Evolutionary conservation across 2,797 vertebrate genomes (phyloP).

Genomic region (Spea hammondii): DNA sequence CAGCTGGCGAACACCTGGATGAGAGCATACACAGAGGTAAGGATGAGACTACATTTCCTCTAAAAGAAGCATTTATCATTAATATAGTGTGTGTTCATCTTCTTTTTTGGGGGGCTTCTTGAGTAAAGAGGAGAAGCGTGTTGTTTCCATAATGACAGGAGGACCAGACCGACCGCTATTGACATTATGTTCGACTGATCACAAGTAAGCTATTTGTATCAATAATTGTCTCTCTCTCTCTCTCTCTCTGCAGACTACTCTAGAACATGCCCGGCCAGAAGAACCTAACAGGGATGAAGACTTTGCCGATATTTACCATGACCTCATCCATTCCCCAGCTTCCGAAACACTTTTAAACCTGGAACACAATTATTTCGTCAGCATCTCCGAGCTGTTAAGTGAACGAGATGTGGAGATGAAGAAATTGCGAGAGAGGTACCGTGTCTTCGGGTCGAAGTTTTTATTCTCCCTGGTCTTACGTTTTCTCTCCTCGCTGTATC

Average conservation of each 20-base stretch:
- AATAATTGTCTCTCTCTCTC: background rate
- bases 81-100: no score
- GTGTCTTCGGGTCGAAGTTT: background rate
- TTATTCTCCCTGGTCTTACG: no score
- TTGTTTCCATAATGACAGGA: no score
- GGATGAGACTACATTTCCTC: conserved; percentile 4
- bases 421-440: conserved; percentile 90
- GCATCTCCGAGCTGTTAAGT: conserved; percentile 93
- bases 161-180: no score
- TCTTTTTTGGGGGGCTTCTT: no score
- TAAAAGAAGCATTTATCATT: background rate
- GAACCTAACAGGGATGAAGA: conserved; percentile 96
- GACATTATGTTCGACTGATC: no score
- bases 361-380: conserved; percentile 97
- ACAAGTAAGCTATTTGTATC: no score
- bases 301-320: conserved; percentile 94
- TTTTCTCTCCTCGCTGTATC: no score
- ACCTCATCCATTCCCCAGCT: conserved; percentile 94
- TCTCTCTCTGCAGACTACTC: conserved; percentile 72
- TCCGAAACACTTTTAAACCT: conserved; percentile 94
- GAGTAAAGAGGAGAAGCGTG: no score
- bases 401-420: conserved; percentile 93
- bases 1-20: conserved; percentile 82
- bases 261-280: conserved; percentile 88
- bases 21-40: conserved; percentile 87